Evolutionary conservation across 2,888 invertebrate genomes (phyloP).

Genomic region (Drosophila merina): DNA sequence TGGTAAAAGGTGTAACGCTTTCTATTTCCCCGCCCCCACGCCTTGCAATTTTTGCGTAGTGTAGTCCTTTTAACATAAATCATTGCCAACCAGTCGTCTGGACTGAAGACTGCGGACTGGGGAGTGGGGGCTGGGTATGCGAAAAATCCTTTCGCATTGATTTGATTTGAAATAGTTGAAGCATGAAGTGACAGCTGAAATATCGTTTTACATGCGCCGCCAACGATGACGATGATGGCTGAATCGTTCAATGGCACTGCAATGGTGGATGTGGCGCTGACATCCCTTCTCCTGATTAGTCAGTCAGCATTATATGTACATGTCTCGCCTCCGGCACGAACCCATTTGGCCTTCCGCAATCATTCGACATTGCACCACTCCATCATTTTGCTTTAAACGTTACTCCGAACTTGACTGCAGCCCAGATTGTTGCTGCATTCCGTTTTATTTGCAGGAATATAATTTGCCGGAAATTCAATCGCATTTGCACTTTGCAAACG

Average conservation of each 20-base stretch:
- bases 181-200: slow-evolving; percentile 77
- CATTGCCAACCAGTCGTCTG: slow-evolving; percentile 51
- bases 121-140: neutral
- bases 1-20: slow-evolving; percentile 42
- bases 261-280: slow-evolving; percentile 29
- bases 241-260: slow-evolving; percentile 11
- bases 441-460: slow-evolving; percentile 29
- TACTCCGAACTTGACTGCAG: slow-evolving; percentile 71
- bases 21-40: neutral
- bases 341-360: slow-evolving; percentile 6
- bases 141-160: slow-evolving; percentile 69
- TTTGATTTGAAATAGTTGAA: slow-evolving; percentile 76
- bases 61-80: slow-evolving; percentile 73
- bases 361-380: slow-evolving; percentile 15
- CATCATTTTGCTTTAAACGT: slow-evolving; percentile 46
- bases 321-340: slow-evolving; percentile 6
- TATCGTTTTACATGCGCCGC: slow-evolving; percentile 71
- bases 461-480: slow-evolving; percentile 53
- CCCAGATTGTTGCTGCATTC: slow-evolving; percentile 49
- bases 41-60: slow-evolving; percentile 22
- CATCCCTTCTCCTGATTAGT: slow-evolving; percentile 69
- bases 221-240: slow-evolving; percentile 50
- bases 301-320: slow-evolving; percentile 48
- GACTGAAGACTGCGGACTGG: neutral
- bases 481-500: slow-evolving; percentile 31